A percentile compares a stretch with the other conserved stretches of the same genome.
Conservation (phyloP, 1,140 invertebrate species). For the Temnothorax curvispinosus region DNA sequence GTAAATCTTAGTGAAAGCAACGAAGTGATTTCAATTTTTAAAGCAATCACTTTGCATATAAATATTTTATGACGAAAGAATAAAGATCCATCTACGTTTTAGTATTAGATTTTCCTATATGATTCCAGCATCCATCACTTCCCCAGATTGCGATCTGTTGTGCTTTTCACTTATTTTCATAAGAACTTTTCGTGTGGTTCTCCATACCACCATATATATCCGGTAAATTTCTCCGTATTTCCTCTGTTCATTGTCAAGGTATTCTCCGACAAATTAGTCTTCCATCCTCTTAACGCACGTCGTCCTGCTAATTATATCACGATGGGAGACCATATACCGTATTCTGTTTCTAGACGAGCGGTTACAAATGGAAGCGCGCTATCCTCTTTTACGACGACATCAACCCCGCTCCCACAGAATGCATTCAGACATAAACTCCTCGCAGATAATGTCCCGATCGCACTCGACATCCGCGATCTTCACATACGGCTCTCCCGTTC, state of each 20-base stretch:
- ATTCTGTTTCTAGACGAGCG: conserved; percentile 3
- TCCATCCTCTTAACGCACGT: not conserved
- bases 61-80: not conserved
- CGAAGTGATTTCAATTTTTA: not conserved
- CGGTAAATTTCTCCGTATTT: not conserved
- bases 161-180: conserved; percentile 37
- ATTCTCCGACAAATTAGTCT: conserved; percentile 10
- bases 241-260: not conserved
- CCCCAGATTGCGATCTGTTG: not conserved
- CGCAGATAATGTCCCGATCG: conserved; percentile 54
- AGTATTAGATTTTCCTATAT: conserved; percentile 5
- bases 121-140: not conserved
- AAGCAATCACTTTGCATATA: conserved; percentile 15
- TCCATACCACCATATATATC: not conserved
- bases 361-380: conserved; percentile 44
- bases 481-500: conserved; percentile 15
- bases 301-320: conserved; percentile 17
- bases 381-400: conserved; percentile 44
- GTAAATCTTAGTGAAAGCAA: not conserved
- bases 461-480: conserved; percentile 42
- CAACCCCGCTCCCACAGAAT: not conserved
- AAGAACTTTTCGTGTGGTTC: conserved; percentile 1
- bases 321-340: not conserved
- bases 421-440: conserved; percentile 49
- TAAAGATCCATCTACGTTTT: not conserved